phyloP scores from a whole-genome alignment of 2,113 vertebrate species.

The Brachyhypopomus gauderio region DNA sequence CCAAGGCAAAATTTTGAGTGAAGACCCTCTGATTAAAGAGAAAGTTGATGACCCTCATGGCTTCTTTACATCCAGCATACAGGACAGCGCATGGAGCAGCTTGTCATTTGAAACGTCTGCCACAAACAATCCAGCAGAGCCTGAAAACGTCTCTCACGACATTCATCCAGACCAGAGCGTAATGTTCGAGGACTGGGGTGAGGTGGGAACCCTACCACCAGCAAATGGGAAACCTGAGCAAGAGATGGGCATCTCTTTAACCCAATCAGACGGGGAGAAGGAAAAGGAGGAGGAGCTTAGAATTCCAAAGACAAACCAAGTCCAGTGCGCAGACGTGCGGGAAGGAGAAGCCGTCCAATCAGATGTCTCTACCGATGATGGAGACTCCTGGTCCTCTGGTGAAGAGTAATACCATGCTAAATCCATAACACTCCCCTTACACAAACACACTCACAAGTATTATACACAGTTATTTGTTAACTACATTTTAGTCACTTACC shows the following conservation, averaged over 20 bases:
- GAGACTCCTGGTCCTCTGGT: constrained; percentile 71
- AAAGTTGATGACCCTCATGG: constrained; percentile 49
- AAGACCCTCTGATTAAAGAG: constrained; percentile 48
- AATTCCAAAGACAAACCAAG: constrained; percentile 47
- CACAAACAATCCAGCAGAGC: constrained; percentile 55
- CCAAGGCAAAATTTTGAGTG: constrained; percentile 39
- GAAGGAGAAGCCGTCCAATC: constrained; percentile 56
- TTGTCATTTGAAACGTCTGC: constrained; percentile 57
- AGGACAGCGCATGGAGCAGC: constrained; percentile 64
- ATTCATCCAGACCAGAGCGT: constrained; percentile 52
- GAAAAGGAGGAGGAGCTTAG: constrained; percentile 45
- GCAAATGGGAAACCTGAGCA: constrained; percentile 55
- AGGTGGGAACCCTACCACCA: constrained; percentile 35
- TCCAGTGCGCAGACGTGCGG: constrained; percentile 43
- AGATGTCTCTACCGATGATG: constrained; percentile 70
- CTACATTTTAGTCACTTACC: neutral
- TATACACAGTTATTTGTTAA: neutral
- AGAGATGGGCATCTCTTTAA: constrained; percentile 39
- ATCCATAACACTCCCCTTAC: neutral
- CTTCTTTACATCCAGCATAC: constrained; percentile 54
- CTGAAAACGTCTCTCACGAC: constrained; percentile 22
- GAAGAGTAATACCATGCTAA: constrained; percentile 58
- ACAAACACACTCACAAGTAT: neutral
- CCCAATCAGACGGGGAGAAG: neutral
- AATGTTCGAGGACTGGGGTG: constrained; percentile 53